Evolutionary conservation across 2,888 invertebrate genomes (phyloP), one percentile per base, ranked within the genome.

Genomic region (Tetranychus truncatus): DNA sequence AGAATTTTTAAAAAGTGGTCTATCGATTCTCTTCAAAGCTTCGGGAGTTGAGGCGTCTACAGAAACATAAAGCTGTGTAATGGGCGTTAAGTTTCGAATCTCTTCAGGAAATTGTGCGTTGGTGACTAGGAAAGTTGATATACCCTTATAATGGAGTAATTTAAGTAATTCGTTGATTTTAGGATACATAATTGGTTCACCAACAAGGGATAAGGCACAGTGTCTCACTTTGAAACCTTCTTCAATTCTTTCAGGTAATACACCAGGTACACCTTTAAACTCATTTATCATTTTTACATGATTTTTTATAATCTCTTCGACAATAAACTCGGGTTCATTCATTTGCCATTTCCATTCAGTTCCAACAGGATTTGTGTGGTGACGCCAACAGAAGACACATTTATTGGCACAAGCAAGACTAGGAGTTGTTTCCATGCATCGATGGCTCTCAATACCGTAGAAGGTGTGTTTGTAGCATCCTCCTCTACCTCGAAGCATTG

Each of bases 121-220:
- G 15, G 87, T 87, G 24, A 87, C 87, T 6, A 87, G 81, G 80
- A 87, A 87, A 8, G 86, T 82, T 7, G 86, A 87, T 75, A 87
- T 86, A 9, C 80, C 79, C 78, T 83, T 82, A 0, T 80, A 77
- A 80, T 86, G 86, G 6, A 86, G 82, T 72, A 86, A 79, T 11
- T 80, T 78, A 7, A 86, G 80, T 78, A 86, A 84, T 74, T 80
- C 81, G 81, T 86, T 86, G 76, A 87, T 87, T 79, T 86, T 83
- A 18, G 87, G 86, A 81, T 87, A 87, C 86, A 87, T 87, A 77
- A 87, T 87, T 1, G 87, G 87, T 79, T 87, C 87, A 8, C 87
- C 87, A 6, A 87, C 87, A 20, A 87, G 81, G 4, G 86, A 86
- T 74, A 87, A 80, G 66, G 87, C 87, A 81, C 87, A 87, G 79